Conservation (phyloP, 2,888 invertebrate genomes). For the Caenorhabditis auriculariae region DNA sequence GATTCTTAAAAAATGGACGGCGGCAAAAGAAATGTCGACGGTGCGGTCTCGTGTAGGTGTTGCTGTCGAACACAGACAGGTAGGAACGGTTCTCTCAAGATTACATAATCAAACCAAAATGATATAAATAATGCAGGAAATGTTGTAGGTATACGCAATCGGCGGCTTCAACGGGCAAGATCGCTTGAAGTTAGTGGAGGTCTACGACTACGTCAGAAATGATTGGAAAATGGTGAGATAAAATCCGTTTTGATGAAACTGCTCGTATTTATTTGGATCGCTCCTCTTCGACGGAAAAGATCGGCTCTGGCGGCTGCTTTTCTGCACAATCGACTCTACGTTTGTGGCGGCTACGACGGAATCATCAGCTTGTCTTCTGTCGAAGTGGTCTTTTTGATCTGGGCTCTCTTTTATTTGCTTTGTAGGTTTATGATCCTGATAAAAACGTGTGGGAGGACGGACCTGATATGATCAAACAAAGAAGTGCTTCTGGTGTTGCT, state of each 20-base stretch:
- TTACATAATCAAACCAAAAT: too few species aligned
- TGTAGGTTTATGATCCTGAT: slow-evolving; percentile 27
- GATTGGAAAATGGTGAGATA: slow-evolving; percentile 75
- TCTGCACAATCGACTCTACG: slow-evolving; percentile 36
- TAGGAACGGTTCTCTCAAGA: not conserved
- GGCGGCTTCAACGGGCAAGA: slow-evolving; percentile 82
- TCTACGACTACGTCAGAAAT: slow-evolving; percentile 76
- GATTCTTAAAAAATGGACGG: slow-evolving; percentile 73
- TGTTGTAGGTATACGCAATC: slow-evolving; percentile 75
- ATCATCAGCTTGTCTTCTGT: slow-evolving; percentile 79
- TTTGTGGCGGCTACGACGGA: slow-evolving; percentile 66
- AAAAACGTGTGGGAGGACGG: slow-evolving; percentile 62
- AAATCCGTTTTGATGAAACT: not conserved
- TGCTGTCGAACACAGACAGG: slow-evolving; percentile 75
- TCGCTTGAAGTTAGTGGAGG: slow-evolving; percentile 80
- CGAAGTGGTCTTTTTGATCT: slow-evolving; percentile 68
- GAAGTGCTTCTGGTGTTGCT: slow-evolving; percentile 66
- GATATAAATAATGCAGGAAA: too few species aligned
- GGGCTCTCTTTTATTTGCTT: not conserved
- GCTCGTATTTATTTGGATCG: slow-evolving; percentile 19
- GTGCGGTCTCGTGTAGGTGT: slow-evolving; percentile 79
- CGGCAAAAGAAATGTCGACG: slow-evolving; percentile 79
- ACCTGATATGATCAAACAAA: slow-evolving; percentile 65
- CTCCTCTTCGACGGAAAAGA: slow-evolving; percentile 48
- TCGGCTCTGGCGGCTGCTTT: slow-evolving; percentile 48